Evolutionary conservation across 2,797 vertebrate genomes (phyloP), one percentile per base, ranked within the genome.

Genomic region (Acipenser oxyrinchus): DNA sequence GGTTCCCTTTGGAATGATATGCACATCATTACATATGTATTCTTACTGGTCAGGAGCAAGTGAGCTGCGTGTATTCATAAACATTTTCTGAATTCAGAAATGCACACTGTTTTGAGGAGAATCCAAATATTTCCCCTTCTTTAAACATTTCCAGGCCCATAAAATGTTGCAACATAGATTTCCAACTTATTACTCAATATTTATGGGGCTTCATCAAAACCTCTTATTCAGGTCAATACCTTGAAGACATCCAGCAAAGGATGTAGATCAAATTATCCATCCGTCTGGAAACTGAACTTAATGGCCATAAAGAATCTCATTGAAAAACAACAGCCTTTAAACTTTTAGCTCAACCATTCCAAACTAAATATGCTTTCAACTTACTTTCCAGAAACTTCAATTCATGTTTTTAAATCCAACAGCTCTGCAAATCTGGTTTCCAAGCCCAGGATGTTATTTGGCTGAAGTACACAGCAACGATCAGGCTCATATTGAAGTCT

Each of bases 241-340:
- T 48, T 59, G 12, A 59, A 59, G 7, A 59, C 37, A 59, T 13
- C 49, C 10, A 23, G 13, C 51, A 53, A 4, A 23, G 48, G 65
- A 37, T 15, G 55, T 58, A 11, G 55, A 58, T 58, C 11, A 59
- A 59, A 59, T 66, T 55, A 66, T 49, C 23, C 37, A 58, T 58
- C 48, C 18, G 52, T 13, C 10, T 48, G 64, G 52, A 65, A 65
- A 57, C 49, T 51, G 49, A 65, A 37, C 18, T 55, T 65, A 66
- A 59, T 66, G 65, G 8, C 48, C 8, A 59, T 7, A 59, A 57
- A n/a, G 62, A 58, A 13, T n/a, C 12, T 58, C 11, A n/a, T 58
- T 6, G 12, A 11, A 58, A 58, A 58, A 6, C 55, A 58, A 58
- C 49, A 66, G 48, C 65, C 55, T 66, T 8, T 9, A 49, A 48